Conservation (phyloP, 2,888 invertebrate species). For the Trissolcus japonicus region DNA sequence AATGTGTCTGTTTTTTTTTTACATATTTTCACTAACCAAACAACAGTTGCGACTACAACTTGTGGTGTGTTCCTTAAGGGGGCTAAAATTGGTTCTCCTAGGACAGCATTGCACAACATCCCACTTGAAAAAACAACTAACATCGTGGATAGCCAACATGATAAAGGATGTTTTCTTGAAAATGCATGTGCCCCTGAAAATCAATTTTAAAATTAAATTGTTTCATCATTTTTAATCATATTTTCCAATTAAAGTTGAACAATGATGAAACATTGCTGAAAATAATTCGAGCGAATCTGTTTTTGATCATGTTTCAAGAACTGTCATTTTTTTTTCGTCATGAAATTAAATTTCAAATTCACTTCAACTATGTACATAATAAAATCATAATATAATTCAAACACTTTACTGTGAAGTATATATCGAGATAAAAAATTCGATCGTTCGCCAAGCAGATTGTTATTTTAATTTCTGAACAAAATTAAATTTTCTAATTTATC, state of each 20-base stretch:
- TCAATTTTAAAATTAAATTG: background rate
- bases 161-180: constrained; percentile 96
- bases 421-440: too few relatives aligned
- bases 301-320: too few relatives aligned
- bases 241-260: background rate
- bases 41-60: constrained; percentile 91
- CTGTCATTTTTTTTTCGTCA: too few relatives aligned
- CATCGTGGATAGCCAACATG: constrained; percentile 99
- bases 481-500: background rate
- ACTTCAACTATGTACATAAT: too few relatives aligned
- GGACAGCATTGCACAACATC: constrained; percentile 95
- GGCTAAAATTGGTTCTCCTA: constrained; percentile 96
- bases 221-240: background rate
- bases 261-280: background rate
- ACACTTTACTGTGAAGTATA: too few relatives aligned
- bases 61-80: constrained; percentile 97
- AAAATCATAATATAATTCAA: too few relatives aligned
- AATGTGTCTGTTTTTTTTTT: background rate
- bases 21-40: constrained; percentile 84
- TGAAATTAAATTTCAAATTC: too few relatives aligned
- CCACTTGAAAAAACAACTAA: constrained; percentile 97
- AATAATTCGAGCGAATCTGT: background rate
- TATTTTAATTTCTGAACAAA: background rate
- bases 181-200: constrained; percentile 89
- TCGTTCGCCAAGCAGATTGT: background rate